Evolutionary conservation across 2,888 invertebrate species (phyloP).

Genomic region (Aporophyla nigra): DNA sequence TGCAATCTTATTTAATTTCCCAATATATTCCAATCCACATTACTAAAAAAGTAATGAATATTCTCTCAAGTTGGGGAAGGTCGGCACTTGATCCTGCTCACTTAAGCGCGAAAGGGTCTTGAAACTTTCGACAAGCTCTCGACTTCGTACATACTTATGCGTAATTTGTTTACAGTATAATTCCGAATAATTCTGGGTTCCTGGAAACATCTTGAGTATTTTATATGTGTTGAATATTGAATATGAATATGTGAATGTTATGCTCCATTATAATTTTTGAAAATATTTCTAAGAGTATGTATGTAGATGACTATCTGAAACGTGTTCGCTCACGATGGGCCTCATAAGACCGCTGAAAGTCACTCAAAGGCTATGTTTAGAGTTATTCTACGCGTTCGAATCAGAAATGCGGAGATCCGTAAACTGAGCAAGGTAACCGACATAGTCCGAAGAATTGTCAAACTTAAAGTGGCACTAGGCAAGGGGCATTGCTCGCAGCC

Average conservation of each 20-base stretch:
- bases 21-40: conserved; percentile 24
- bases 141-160: conserved; percentile 48
- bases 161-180: conserved; percentile 51
- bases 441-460: no score
- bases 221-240: conserved; percentile 17
- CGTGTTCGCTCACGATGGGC: no score
- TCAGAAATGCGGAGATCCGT: no score
- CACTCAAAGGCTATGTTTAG: no score
- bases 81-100: conserved; percentile 48
- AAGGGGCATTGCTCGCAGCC: no score
- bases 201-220: conserved; percentile 20
- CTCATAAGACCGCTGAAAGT: no score
- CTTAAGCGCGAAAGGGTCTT: conserved; percentile 50
- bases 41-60: conserved; percentile 45
- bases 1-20: conserved; percentile 13
- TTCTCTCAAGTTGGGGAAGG: conserved; percentile 29
- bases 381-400: no score
- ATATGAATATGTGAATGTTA: not conserved
- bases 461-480: no score
- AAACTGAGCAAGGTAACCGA: no score
- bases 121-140: conserved; percentile 54
- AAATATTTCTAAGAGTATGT: no score
- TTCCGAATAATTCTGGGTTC: conserved; percentile 4
- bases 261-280: not conserved
- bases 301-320: no score